Evolutionary conservation across 2,113 vertebrate genomes (phyloP).

Genomic region (Xenus cinereus): DNA sequence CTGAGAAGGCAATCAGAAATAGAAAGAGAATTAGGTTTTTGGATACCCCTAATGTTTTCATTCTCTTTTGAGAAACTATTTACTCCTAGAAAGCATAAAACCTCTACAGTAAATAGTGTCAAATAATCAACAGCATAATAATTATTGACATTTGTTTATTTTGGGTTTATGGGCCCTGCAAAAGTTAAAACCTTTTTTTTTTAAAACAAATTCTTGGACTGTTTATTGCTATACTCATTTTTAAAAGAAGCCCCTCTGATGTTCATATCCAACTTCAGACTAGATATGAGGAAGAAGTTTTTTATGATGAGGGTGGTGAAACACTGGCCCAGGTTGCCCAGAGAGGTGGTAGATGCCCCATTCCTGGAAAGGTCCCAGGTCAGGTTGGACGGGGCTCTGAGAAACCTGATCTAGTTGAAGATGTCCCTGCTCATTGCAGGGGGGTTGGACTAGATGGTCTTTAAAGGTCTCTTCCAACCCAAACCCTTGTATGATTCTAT

Average conservation of each 20-base stretch:
- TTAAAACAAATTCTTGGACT: background rate
- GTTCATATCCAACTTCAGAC: background rate
- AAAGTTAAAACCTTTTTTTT: background rate
- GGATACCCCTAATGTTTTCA: background rate
- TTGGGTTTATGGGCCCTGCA: background rate
- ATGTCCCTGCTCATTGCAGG: background rate
- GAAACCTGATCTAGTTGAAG: background rate
- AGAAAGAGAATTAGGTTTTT: background rate
- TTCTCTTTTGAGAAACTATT: background rate
- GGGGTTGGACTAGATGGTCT: background rate
- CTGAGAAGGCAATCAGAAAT: background rate
- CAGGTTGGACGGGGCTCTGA: background rate
- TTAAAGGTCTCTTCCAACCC: background rate
- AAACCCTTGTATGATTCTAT: background rate
- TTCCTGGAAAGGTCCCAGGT: background rate
- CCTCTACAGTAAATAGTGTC: background rate
- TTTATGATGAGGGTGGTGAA: background rate
- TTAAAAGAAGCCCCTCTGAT: background rate
- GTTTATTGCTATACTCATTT: background rate
- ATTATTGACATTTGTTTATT: background rate
- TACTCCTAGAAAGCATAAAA: background rate
- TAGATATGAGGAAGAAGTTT: background rate
- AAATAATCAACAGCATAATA: background rate
- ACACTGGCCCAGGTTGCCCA: background rate
- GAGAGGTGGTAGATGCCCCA: background rate